phyloP scores from a whole-genome alignment of 2,797 vertebrate species.

The Mallotus villosus region DNA sequence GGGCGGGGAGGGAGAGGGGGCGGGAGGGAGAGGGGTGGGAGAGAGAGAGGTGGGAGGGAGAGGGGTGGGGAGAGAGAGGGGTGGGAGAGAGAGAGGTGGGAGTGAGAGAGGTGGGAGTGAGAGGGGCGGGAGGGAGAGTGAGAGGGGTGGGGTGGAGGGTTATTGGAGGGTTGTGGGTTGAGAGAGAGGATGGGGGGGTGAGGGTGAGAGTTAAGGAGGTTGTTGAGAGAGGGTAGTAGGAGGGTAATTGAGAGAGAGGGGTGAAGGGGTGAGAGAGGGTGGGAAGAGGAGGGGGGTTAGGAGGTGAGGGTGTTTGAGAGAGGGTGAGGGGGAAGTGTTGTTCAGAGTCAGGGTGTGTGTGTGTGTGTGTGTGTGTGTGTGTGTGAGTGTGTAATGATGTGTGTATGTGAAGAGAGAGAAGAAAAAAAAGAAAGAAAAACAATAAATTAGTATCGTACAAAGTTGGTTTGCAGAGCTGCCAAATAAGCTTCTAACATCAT shows the following conservation, averaged over 20 bases:
- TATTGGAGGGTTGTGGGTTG: too few relatives aligned
- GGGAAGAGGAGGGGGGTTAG: too few relatives aligned
- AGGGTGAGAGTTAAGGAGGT: slow-evolving; percentile 8
- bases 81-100: slow-evolving; percentile 49
- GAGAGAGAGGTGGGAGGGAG: background rate
- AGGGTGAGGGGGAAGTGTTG: background rate
- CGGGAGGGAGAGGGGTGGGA: background rate
- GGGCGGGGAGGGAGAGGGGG: background rate
- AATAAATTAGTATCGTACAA: slow-evolving; percentile 35
- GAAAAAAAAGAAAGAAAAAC: slow-evolving; percentile 3
- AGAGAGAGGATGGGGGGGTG: background rate
- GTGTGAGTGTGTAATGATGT: background rate
- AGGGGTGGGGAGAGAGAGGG: background rate
- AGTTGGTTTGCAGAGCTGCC: background rate
- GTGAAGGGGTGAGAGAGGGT: background rate
- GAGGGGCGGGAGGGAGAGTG: background rate
- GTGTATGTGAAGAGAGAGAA: slow-evolving; percentile 23
- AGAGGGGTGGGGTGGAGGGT: too few relatives aligned
- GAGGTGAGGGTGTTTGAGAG: slow-evolving; percentile 4
- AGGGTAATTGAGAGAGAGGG: background rate
- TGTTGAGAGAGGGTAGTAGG: background rate
- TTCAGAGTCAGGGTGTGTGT: background rate
- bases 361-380: slow-evolving; percentile 12
- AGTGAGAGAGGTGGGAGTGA: slow-evolving; percentile 1
- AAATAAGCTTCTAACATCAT: too few relatives aligned